A percentile compares a stretch with the other conserved stretches of the same genome.
These are phyloP conservation scores for Myotis planiceps DNA, from an alignment of 2,797 vertebrate species.

Conservation along the genomic window DNA sequence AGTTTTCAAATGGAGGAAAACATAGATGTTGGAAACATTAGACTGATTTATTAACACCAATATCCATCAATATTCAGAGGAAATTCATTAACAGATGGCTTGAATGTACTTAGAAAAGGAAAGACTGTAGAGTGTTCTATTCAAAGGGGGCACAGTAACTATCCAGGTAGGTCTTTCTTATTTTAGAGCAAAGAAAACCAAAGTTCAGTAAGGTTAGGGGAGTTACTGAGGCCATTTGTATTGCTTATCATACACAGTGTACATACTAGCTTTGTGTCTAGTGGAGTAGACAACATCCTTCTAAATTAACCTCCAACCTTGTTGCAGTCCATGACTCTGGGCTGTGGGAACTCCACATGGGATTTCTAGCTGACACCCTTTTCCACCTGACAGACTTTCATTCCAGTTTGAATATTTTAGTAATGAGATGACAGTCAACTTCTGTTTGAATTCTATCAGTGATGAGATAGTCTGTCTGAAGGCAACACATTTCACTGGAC, in stretches of 20 bases:
- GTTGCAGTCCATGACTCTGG: background rate
- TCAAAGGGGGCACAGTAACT: background rate
- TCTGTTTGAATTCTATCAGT: background rate
- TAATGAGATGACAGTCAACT: background rate
- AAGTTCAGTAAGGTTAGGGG: background rate
- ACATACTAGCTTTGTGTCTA: background rate
- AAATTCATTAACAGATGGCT: constrained; percentile 44
- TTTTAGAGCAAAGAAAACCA: background rate
- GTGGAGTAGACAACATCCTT: background rate
- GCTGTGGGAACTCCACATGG: background rate
- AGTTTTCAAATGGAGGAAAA: constrained; percentile 12
- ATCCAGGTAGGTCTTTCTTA: background rate
- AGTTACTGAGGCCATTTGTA: background rate
- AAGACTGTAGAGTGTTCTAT: background rate
- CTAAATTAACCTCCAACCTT: background rate
- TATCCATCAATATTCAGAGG: constrained; percentile 28
- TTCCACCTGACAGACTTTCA: background rate
- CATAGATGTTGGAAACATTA: constrained; percentile 6
- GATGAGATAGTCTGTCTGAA: background rate
- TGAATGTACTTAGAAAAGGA: constrained; percentile 35
- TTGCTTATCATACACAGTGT: background rate
- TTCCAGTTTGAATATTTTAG: background rate
- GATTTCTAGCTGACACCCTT: background rate
- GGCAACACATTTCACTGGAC: background rate
- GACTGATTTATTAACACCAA: background rate